Conservation (phyloP, 2,797 vertebrate species). For the Alauda arvensis region DNA sequence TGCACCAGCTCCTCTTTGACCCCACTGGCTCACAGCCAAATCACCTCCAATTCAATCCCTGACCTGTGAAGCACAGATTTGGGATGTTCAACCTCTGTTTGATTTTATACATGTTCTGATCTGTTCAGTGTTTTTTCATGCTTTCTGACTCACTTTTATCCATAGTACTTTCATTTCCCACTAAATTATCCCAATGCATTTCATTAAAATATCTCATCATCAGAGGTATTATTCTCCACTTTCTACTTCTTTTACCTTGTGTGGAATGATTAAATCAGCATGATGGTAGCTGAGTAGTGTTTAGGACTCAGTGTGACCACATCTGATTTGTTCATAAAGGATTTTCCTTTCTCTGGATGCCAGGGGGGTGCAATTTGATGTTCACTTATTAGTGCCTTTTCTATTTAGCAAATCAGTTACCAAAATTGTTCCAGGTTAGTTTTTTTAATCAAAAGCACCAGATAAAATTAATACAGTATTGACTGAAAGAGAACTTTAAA, state of each 20-base stretch:
- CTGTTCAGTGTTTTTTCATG: background rate
- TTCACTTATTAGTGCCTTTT: slow-evolving; percentile 49
- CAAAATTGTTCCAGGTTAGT: slow-evolving; percentile 58
- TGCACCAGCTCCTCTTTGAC: background rate
- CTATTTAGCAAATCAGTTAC: slow-evolving; percentile 54
- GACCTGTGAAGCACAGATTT: background rate
- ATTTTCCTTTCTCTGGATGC: slow-evolving; percentile 49
- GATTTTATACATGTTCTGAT: slow-evolving; percentile 1
- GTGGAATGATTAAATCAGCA: slow-evolving; percentile 77
- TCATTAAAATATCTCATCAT: slow-evolving; percentile 75
- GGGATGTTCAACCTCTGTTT: background rate
- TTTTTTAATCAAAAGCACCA: slow-evolving; percentile 72
- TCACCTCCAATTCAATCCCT: background rate
- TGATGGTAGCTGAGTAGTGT: slow-evolving; percentile 67
- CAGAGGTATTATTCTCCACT: slow-evolving; percentile 62
- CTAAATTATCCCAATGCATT: slow-evolving; percentile 59
- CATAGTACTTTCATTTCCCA: slow-evolving; percentile 55
- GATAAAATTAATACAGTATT: slow-evolving; percentile 61
- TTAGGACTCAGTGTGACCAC: slow-evolving; percentile 73
- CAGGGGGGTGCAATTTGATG: slow-evolving; percentile 36
- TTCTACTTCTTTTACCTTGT: slow-evolving; percentile 63
- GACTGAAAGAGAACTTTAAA: slow-evolving; percentile 41
- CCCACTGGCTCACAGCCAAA: background rate
- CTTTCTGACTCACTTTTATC: slow-evolving; percentile 42
- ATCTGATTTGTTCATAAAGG: slow-evolving; percentile 67